phyloP scores from a whole-genome alignment of 2,888 invertebrate genomes.

The Chaitophorus viminalis region DNA sequence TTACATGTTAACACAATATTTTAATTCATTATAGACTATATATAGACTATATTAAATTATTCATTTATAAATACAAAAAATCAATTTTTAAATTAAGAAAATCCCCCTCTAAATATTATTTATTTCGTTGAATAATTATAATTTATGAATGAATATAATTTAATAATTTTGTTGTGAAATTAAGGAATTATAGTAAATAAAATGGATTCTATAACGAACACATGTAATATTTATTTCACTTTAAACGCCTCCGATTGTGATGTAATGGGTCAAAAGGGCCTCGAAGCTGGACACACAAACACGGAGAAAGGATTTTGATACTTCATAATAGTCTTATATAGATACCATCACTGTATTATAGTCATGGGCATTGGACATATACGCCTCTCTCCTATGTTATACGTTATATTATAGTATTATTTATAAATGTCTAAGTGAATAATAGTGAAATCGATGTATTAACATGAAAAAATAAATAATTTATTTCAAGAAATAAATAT shows the following conservation, averaged over 20 bases:
- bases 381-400: conserved; percentile 10
- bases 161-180: neutral
- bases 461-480: neutral
- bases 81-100: too few relatives aligned
- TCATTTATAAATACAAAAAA: too few relatives aligned
- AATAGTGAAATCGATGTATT: neutral
- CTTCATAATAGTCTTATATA: conserved; percentile 27
- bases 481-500: neutral
- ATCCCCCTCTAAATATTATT: too few relatives aligned
- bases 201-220: conserved; percentile 12
- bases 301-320: conserved; percentile 53
- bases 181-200: neutral
- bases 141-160: neutral
- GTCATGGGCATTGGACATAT: conserved; percentile 32
- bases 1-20: too few relatives aligned
- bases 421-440: neutral
- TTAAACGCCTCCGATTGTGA: conserved; percentile 46
- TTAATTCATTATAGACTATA: too few relatives aligned
- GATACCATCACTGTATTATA: conserved; percentile 31
- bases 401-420: neutral
- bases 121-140: neutral
- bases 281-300: conserved; percentile 24
- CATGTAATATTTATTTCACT: conserved; percentile 40
- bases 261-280: conserved; percentile 51
- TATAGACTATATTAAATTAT: too few relatives aligned